Evolutionary conservation across 2,888 invertebrate genomes (phyloP), one percentile per base, ranked within the genome.

Genomic region (Hipparchia sbordonii): DNA sequence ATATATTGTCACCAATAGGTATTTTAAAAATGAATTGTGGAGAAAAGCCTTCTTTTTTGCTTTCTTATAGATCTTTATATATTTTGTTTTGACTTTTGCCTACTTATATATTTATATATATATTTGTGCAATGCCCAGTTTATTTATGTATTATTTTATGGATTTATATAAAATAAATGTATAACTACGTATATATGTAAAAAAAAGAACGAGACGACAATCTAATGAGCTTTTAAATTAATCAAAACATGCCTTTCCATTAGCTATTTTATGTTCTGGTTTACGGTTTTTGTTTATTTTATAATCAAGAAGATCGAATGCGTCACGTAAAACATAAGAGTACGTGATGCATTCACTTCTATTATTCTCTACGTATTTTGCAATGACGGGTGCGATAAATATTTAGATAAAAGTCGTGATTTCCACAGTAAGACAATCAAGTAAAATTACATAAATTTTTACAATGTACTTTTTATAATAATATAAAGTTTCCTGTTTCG

Each of bases 131-230:
- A 56, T 13, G n/a, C 33, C 12, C 7, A 9, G 13, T 66, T 69
- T 68, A 67, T 66, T 33, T 10, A 33, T 13, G 6, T 56, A 45
- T 48, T 67, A 48, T 56, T 4, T 39, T 39, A 39, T 39, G 39
- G 39, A 39, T 39, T 39, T 72, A 72, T 74, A 61, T 73, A 66
- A 74, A 39, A 39, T 39, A 39, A 39, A 39, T 39, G 39, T 39
- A 39, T 39, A 39, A 39, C 3, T 39, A 39, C 5, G 1, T 39
- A 39, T 39, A 39, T 23, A 39, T 39, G 5, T 4, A 39, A 39
- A 4, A 39, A 39, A 77, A 46, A 76, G 81, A 82, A 84, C 86
- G 85, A 85, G 85, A 83, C 79, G 79, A 85, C 77, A 82, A 82
- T 80, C 84, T 81, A 78, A 76, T 79, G 72, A 79, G 79, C 79